These are phyloP conservation scores for Acarapis woodi DNA, from an alignment of 1,140 invertebrate genomes.

Conservation along the genomic window DNA sequence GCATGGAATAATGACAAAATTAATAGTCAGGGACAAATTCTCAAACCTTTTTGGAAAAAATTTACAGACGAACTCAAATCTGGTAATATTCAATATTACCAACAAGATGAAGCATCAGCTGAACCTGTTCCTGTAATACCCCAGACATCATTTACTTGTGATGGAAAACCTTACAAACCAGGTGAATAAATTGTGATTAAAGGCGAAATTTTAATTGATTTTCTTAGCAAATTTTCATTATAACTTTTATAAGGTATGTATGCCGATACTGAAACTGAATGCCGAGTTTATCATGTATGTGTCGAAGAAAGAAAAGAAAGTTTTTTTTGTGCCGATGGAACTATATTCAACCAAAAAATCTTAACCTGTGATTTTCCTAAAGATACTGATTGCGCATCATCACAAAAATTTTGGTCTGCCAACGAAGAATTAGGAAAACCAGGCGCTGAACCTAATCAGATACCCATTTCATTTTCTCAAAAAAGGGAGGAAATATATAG, in stretches of 20 bases:
- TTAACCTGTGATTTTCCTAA: slow-evolving; percentile 9
- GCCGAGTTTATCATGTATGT: not conserved
- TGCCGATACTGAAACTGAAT: not conserved
- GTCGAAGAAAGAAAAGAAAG: not conserved
- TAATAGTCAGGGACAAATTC: too few relatives aligned
- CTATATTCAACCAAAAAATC: not conserved
- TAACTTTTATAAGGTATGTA: too few relatives aligned
- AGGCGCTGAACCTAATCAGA: slow-evolving; percentile 4
- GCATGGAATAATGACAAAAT: too few relatives aligned
- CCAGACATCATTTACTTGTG: slow-evolving; percentile 16
- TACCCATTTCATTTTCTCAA: slow-evolving; percentile 3
- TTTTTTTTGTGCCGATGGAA: not conserved
- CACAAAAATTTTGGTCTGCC: slow-evolving; percentile 8
- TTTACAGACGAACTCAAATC: too few relatives aligned
- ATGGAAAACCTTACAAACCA: slow-evolving; percentile 13
- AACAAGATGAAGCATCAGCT: slow-evolving; percentile 1
- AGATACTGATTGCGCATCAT: slow-evolving; percentile 11
- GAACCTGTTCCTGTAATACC: slow-evolving; percentile 11
- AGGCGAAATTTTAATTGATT: too few relatives aligned
- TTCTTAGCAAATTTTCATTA: too few relatives aligned
- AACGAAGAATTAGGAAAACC: slow-evolving; percentile 8
- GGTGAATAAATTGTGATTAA: too few relatives aligned
- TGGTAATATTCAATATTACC: too few relatives aligned
- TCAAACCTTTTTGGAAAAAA: too few relatives aligned
- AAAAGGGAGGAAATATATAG: not conserved